These are phyloP conservation scores for Sorex fumeus DNA, from an alignment of 2,113 vertebrate species.

Conservation along the genomic window DNA sequence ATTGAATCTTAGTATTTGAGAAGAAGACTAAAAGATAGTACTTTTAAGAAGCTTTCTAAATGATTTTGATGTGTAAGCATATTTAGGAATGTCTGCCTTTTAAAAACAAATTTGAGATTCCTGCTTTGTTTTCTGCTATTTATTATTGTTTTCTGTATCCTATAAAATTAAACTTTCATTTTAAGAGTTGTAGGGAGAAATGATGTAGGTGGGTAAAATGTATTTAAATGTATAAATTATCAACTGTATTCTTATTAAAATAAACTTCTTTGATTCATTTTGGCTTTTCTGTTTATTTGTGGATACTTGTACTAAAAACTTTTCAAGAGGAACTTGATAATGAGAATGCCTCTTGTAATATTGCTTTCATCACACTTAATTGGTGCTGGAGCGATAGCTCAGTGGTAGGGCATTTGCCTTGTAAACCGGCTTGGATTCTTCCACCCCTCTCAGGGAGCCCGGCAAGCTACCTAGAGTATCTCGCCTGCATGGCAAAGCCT, in stretches of 20 bases:
- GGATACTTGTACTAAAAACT: background rate
- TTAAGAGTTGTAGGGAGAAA: too few species aligned
- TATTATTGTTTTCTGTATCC: too few species aligned
- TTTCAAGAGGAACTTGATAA: background rate
- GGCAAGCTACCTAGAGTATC: too few species aligned
- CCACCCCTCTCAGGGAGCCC: too few species aligned
- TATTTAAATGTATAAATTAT: background rate
- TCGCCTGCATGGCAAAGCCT: too few species aligned
- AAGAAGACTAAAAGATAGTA: background rate
- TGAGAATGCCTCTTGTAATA: background rate
- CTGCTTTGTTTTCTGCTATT: background rate
- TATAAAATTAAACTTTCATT: too few species aligned
- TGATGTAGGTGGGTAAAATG: background rate
- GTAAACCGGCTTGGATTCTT: too few species aligned
- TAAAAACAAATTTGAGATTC: background rate
- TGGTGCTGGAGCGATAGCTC: too few species aligned
- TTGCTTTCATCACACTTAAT: constrained; percentile 9
- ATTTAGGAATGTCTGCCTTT: background rate
- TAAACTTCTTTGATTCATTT: background rate
- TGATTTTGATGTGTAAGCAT: background rate
- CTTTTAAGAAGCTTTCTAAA: constrained; percentile 5
- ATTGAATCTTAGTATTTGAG: background rate
- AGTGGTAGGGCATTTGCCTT: too few species aligned
- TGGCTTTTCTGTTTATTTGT: background rate
- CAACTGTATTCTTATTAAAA: constrained; percentile 10